phyloP scores from a whole-genome alignment of 2,888 invertebrate species.

The Drosophila niveifrons region DNA sequence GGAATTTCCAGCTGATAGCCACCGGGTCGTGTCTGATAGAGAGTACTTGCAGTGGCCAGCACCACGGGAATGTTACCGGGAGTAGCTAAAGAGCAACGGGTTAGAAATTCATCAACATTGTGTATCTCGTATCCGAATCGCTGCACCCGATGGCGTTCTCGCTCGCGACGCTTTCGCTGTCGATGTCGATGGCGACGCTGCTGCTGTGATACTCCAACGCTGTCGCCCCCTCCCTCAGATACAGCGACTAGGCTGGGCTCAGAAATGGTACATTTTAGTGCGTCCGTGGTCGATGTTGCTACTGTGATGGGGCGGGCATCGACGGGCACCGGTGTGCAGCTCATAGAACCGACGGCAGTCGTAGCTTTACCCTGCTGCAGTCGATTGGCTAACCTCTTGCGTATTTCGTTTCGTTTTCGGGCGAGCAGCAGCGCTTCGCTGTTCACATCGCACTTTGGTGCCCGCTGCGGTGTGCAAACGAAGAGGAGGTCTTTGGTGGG shows the following conservation, averaged over 20 bases:
- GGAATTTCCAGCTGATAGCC: constrained; percentile 89
- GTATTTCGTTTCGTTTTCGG: constrained; percentile 81
- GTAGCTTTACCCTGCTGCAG: constrained; percentile 59
- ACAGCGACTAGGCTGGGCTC: constrained; percentile 84
- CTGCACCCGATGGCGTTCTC: constrained; percentile 83
- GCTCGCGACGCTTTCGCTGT: constrained; percentile 81
- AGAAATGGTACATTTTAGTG: constrained; percentile 84
- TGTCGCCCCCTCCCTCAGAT: constrained; percentile 76
- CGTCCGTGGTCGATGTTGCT: constrained; percentile 51
- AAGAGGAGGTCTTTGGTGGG: constrained; percentile 83
- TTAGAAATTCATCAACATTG: constrained; percentile 92
- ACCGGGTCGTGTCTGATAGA: constrained; percentile 91
- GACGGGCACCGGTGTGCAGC: background rate
- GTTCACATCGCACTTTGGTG: constrained; percentile 72
- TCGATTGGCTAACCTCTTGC: constrained; percentile 74
- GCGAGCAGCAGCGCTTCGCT: constrained; percentile 78
- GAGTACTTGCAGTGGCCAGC: constrained; percentile 90
- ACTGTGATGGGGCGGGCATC: constrained; percentile 8
- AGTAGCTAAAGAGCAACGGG: constrained; percentile 91
- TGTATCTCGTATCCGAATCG: constrained; percentile 92
- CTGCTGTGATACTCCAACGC: constrained; percentile 45
- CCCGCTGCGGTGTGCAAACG: constrained; percentile 84
- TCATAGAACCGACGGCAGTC: constrained; percentile 14
- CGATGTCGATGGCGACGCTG: constrained; percentile 84
- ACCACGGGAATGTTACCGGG: constrained; percentile 95